Evolutionary conservation across 2,888 invertebrate genomes (phyloP), one percentile per base, ranked within the genome.

Genomic region (Noctua janthe): DNA sequence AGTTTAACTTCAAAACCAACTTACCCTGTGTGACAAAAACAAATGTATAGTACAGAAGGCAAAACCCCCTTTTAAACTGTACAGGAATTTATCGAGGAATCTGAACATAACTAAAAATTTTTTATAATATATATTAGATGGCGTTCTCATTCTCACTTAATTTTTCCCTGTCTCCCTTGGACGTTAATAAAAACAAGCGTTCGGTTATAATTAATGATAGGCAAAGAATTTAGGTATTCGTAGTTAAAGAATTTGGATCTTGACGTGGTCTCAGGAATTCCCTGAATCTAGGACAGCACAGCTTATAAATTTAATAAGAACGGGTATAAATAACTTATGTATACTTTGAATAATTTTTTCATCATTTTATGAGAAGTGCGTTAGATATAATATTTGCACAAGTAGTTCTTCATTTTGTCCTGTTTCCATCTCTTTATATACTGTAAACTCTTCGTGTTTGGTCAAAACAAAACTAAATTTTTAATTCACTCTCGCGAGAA

Each of bases 241-340:
- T 71, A 59, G 78, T 83, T 74, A 64, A 86, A 83, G 80, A 85
- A 88, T 88, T 82, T 83, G 78, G 80, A 80, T 88, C 70, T 82
- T 51, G 71, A 82, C 78, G 84, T 82, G 64, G 64, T 69, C 70
- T 67, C 17, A 66, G 79, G 76, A 85, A 88, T 89, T 78, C 74
- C 59, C 69, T 62, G 90, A 81, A 89, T 88, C 76, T 90, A 85
- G 89, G 90, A 87, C 90, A 75, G 64, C 62, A 70, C 74, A 75
- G 82, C 83, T 76, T 87, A 85, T 89, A 87, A 86, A 86, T 89
- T 78, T 86, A 83, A 84, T 86, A 90, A 88, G 84, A 84, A 78
- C 83, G 64, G 47, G 71, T 80, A 85, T 87, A 87, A 85, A 86
- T 86, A 88, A 87, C 75, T 64, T 72, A 59, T 15, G 13, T 66